These are phyloP conservation scores for Caenorhabditis sinica DNA, from an alignment of 2,888 invertebrate species.

Conservation along the genomic window DNA sequence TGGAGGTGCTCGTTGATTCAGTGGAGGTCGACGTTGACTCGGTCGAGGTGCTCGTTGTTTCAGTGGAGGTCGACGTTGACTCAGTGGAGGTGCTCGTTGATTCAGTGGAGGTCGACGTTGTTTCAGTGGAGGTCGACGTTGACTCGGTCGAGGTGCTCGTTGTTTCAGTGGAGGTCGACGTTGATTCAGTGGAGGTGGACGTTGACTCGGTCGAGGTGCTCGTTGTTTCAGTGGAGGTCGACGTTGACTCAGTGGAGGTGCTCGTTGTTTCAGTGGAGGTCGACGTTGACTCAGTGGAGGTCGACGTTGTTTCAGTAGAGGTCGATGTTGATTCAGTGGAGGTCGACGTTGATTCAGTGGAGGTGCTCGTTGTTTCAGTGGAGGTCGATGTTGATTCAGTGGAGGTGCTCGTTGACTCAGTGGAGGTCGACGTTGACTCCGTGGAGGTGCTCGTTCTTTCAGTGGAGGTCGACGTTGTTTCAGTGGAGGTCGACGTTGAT, in stretches of 20 bases:
- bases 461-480: conserved; percentile 16
- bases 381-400: conserved; percentile 24
- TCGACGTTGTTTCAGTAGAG: conserved; percentile 8
- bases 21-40: conserved; percentile 35
- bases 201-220: conserved; percentile 24
- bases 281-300: conserved; percentile 20
- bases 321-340: conserved; percentile 5
- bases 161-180: conserved; percentile 27
- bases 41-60: conserved; percentile 4
- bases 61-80: no score
- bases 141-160: conserved; percentile 10
- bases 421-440: conserved; percentile 10
- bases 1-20: conserved; percentile 32
- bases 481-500: conserved; percentile 20
- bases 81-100: conserved; percentile 13
- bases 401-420: conserved; percentile 1
- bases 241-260: conserved; percentile 24
- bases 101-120: conserved; percentile 22
- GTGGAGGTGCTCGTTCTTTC: conserved; percentile 26
- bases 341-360: not conserved
- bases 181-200: conserved; percentile 23
- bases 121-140: conserved; percentile 23
- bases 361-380: conserved; percentile 24
- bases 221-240: conserved; percentile 20
- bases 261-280: conserved; percentile 21